Percentiles rank a stretch among this genome's conserved stretches.
Conservation (phyloP, 35 echinoderm and acorn worm species). For the Patiria miniata region DNA sequence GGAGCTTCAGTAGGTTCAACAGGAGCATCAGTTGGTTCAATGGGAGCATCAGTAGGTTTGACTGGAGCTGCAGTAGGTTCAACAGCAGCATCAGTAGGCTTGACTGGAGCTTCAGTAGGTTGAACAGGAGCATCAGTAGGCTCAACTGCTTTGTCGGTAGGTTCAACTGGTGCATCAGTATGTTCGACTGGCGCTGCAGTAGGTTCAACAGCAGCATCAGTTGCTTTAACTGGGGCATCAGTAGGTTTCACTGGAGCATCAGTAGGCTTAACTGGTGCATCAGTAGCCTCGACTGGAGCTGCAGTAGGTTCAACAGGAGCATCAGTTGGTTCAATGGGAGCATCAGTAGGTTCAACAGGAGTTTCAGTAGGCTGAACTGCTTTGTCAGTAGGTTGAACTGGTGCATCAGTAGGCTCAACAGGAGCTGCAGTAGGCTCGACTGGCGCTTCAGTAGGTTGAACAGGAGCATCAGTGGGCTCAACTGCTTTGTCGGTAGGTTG, state of each 20-base stretch:
- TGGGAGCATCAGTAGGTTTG: too few relatives aligned
- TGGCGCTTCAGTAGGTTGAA: neutral
- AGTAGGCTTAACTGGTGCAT: constrained; percentile 6
- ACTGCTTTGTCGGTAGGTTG: neutral
- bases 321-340: neutral
- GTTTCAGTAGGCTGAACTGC: too few relatives aligned
- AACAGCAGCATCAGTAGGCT: neutral
- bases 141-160: too few relatives aligned
- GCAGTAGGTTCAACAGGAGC: neutral
- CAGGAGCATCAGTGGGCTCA: constrained; percentile 2
- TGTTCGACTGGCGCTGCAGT: neutral
- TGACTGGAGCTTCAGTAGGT: neutral
- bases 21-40: neutral
- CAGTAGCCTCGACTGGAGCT: neutral
- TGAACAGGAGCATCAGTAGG: neutral
- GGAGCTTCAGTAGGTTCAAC: neutral
- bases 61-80: neutral
- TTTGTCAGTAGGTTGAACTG: too few relatives aligned
- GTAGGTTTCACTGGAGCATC: neutral
- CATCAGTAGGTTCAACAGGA: neutral
- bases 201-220: neutral
- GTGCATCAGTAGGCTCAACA: neutral
- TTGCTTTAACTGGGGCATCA: neutral
- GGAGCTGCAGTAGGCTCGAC: neutral
- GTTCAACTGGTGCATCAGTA: neutral